Conservation (phyloP, 2,797 vertebrate species). For the Gallinago nigripennis region DNA sequence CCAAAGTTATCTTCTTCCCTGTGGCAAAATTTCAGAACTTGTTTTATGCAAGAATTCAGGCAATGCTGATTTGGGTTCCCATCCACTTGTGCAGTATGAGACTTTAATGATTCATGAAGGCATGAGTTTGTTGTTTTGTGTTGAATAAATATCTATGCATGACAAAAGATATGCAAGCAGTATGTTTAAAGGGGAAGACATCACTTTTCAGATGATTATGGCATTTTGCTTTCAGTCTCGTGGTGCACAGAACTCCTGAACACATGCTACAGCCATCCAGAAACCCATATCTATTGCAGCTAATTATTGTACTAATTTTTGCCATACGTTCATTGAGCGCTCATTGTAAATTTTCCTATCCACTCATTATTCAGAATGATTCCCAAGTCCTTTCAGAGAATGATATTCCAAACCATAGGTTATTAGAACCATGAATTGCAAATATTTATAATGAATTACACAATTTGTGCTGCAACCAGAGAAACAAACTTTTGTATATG, state of each 20-base stretch:
- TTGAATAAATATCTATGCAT: not conserved
- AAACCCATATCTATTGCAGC: not conserved
- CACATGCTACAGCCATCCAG: not conserved
- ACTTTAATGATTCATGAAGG: not conserved
- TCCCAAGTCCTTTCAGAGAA: not conserved
- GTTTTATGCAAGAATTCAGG: not conserved
- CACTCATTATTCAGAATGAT: not conserved
- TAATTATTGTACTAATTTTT: not conserved
- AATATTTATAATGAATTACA: conserved; percentile 1
- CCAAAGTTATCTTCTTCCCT: not conserved
- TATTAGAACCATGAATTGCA: not conserved
- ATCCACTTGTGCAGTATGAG: not conserved
- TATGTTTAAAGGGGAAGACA: not conserved
- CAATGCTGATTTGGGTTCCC: not conserved
- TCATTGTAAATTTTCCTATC: not conserved
- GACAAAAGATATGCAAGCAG: not conserved
- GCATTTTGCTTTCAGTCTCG: not conserved
- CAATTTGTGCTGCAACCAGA: not conserved
- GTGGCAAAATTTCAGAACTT: not conserved
- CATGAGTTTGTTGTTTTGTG: not conserved
- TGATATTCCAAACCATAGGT: not conserved
- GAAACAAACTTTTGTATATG: not conserved
- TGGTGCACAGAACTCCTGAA: not conserved
- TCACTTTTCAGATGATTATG: not conserved
- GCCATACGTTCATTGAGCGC: not conserved